Conservation (phyloP, 2,797 vertebrate species). For the Dipus sagitta region DNA sequence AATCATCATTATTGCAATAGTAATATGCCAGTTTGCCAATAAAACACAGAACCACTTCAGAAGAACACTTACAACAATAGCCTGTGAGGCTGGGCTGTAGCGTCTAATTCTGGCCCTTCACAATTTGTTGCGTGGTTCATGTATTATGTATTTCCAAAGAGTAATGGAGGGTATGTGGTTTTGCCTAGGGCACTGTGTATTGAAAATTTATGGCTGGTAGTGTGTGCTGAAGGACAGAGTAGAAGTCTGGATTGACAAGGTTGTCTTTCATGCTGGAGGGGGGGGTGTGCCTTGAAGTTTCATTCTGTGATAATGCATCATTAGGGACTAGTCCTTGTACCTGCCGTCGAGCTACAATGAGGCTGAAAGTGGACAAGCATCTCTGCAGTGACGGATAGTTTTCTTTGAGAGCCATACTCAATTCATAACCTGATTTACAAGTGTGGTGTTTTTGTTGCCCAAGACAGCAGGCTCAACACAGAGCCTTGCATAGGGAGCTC, state of each 20-base stretch:
- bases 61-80: conserved; percentile 25
- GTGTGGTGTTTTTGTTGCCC: neutral
- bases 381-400: neutral
- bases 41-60: conserved; percentile 22
- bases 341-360: neutral
- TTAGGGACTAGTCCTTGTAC: neutral
- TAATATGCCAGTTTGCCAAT: conserved; percentile 29
- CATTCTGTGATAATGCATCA: neutral
- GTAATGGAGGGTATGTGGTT: neutral
- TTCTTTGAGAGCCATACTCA: neutral
- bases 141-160: conserved; percentile 42
- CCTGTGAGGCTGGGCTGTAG: neutral
- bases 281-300: neutral
- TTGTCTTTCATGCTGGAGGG: neutral
- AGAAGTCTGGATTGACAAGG: accelerated
- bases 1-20: conserved; percentile 46
- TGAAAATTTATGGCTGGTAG: neutral
- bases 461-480: neutral
- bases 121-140: neutral
- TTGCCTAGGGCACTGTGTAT: neutral
- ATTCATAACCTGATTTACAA: conserved; percentile 45
- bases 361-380: neutral
- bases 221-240: neutral
- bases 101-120: conserved; percentile 27
- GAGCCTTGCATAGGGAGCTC: neutral